Base-by-base conservation (phyloP, 2,888 invertebrate species). In the Agonopterix alstromeriana region DNA sequence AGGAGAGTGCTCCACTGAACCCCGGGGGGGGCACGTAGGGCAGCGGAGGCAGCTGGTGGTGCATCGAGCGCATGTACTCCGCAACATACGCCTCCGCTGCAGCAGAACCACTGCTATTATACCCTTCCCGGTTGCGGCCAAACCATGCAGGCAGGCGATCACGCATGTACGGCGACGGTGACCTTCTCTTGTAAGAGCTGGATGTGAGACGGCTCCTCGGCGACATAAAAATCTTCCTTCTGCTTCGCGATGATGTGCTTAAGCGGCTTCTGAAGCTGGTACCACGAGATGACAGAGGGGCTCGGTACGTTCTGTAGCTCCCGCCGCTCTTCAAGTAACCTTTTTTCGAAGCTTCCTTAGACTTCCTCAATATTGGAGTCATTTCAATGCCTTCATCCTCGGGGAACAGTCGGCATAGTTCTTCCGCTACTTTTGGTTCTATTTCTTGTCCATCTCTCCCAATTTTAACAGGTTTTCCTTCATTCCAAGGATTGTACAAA, bases 371-470 rank as follows among this genome's bases (percentile, higher is more conserved):
- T 60, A 97, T 95, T 11, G 96, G 94, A 11, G 95, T 95, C 90
- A 97, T 92, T 85, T 97, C 97, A 64, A 97, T 94, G 57, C 94
- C 93, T 58, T 96, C 95, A 81, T 99, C 99, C 80, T 97, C 94
- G 2, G 97, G 95, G 81, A 99, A 99, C 44, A 98, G 86, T 52
- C 98, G 92, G 73, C 97, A 99, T 51, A 99, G 86, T 76, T 98
- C 97, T 77, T 97, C 97, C 11, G 97, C 99, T 48, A 97, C 96
- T 77, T 95, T 93, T 2, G 98, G 98, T 77, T 98, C 98, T 60
- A 99, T 97, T 91, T 98, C 98, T 91, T 98, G 95, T 0, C 99
- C 99, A 89, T 99, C 99, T 55, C 99, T 91, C n/a, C 98, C 99
- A 67, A 99, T 98, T 90, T 99, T 99, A 0, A 99, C 98, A 50